Base-by-base conservation (phyloP, 2,113 vertebrate species). In the Heptranchias perlo region DNA sequence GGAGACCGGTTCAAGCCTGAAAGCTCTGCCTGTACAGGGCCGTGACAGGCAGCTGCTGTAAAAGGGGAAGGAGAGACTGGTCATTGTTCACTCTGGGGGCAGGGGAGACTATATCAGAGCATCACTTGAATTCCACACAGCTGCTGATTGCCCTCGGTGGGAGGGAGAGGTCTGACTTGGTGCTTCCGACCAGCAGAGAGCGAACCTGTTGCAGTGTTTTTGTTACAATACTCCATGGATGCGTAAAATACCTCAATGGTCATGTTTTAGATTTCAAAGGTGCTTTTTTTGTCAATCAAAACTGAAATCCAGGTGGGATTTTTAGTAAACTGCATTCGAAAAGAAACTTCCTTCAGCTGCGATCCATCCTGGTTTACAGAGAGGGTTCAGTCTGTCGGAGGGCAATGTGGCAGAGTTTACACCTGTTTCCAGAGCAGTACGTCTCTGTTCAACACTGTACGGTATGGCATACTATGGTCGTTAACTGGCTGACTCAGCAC, bases 241-340 rank as follows among this genome's bases (percentile, higher is more conserved):
- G 86, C 25, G n/a, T 39, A 6, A 91, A 61, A 93, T 93, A 93
- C 58, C 89, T 93, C 89, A 93, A n/a, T 64, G 89, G 58, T 64
- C 6, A 10, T 93, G 35, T 62, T 93, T n/a, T 93, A 39, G 54
- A 64, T 62, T 93, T 93, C 58, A 93, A 93, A 62, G 89, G 89
- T 93, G 89, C 89, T 93, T n/a, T 93, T n/a, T 91, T 58, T 39
- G 58, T 62, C 78, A 82, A 23, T 62, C 89, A 62, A 64, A 93
- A 93, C 58, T 39, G 58, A 93, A 93, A 93, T 93, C 58, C 58
- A 93, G 89, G 16, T 93, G 89, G 58, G 16, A 93, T 93, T 93
- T 93, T 93, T 93, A 39, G n/a, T 62, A n/a, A 64, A 16, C n/a
- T 39, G 25, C 7, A 39, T 6, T 21, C 1, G 4, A 39, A 39